Conservation (phyloP, 2,113 vertebrate genomes). For the Lepus timidus region DNA sequence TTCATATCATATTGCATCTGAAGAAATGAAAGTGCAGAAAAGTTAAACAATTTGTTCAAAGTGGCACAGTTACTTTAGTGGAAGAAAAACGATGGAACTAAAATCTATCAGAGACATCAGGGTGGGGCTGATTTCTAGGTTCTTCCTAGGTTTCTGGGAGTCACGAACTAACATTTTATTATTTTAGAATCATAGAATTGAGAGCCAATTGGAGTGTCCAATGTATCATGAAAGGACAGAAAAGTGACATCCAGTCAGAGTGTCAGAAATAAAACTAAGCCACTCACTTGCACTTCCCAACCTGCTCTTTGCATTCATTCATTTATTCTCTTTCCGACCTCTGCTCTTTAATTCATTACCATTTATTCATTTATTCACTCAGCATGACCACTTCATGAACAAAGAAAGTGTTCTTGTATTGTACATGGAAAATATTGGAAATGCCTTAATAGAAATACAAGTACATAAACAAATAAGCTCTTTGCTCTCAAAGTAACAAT, state of each 20-base stretch:
- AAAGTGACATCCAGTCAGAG: background rate
- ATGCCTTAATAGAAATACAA: slow-evolving; percentile 34
- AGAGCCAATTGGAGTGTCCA: background rate
- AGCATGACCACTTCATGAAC: background rate
- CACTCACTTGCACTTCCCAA: background rate
- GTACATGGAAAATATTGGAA: background rate
- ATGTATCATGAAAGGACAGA: background rate
- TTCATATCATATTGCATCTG: background rate
- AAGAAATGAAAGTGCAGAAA: slow-evolving; percentile 1
- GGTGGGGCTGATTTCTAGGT: background rate
- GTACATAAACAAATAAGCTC: background rate
- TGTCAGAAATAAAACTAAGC: slow-evolving; percentile 35
- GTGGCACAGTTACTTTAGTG: background rate
- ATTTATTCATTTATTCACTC: background rate
- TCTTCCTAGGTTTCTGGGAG: background rate
- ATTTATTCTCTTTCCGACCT: background rate
- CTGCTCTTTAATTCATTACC: too few relatives aligned
- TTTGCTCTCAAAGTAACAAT: background rate
- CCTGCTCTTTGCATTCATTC: background rate
- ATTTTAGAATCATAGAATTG: background rate
- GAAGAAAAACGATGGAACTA: background rate
- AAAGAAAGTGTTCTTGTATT: background rate
- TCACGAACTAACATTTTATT: background rate
- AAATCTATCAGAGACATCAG: background rate
- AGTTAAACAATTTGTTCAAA: background rate